Evolutionary conservation across 92 coral and sea anemone genomes (phyloP).

Genomic region (Epizoanthus rinbou): DNA sequence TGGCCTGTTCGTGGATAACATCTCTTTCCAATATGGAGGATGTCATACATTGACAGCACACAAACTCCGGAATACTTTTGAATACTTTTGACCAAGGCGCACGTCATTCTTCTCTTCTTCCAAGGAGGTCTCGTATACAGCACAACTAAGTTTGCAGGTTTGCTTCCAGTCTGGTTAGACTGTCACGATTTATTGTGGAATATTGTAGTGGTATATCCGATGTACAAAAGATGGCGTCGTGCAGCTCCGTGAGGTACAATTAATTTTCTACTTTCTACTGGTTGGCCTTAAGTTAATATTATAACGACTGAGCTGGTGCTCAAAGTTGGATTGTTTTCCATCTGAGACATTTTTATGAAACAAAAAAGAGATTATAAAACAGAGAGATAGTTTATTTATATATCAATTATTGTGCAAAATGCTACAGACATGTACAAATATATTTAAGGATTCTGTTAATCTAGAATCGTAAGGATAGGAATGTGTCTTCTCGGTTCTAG

Average conservation of each 20-base stretch:
- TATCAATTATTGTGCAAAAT: slow-evolving; percentile 25
- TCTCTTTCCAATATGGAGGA: too few species aligned
- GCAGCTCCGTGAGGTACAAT: neutral
- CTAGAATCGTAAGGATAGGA: neutral
- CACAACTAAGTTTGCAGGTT: too few species aligned
- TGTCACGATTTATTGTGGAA: too few species aligned
- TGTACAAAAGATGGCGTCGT: too few species aligned
- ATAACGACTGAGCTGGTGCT: slow-evolving; percentile 10
- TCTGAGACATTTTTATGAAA: slow-evolving; percentile 32
- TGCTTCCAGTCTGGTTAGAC: too few species aligned
- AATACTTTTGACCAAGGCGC: too few species aligned
- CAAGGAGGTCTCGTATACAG: too few species aligned
- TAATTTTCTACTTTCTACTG: neutral
- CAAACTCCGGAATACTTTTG: too few species aligned
- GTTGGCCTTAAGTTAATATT: neutral
- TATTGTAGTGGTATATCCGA: too few species aligned
- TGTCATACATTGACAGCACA: too few species aligned
- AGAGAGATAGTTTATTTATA: slow-evolving; percentile 47
- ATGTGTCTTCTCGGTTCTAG: neutral
- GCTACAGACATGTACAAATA: slow-evolving; percentile 32
- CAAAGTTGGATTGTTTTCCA: neutral
- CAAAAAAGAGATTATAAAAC: slow-evolving; percentile 42
- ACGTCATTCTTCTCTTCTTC: too few species aligned
- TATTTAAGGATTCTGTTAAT: slow-evolving; percentile 30
- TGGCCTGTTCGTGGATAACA: too few species aligned